phyloP scores from a whole-genome alignment of 2,888 invertebrate species.

The Lingula anatina region DNA sequence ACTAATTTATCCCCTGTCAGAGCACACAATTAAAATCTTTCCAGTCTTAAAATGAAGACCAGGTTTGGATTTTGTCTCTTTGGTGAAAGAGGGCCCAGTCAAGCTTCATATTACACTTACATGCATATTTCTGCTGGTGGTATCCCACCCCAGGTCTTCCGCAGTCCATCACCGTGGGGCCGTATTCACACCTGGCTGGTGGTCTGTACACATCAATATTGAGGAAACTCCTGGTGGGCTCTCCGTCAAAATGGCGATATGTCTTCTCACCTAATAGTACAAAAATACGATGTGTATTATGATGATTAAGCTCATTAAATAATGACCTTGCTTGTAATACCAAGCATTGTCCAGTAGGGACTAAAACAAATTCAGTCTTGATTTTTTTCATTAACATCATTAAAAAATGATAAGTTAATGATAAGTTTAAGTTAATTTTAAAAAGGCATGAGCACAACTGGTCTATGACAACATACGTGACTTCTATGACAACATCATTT shows the following conservation, averaged over 20 bases:
- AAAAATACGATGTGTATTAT: no score
- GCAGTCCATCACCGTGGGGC: slow-evolving; percentile 39
- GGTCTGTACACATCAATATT: slow-evolving; percentile 47
- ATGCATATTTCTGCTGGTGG: slow-evolving; percentile 44
- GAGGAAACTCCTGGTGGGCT: slow-evolving; percentile 40
- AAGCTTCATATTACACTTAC: slow-evolving; percentile 22
- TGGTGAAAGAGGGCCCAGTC: no score
- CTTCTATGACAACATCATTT: neutral
- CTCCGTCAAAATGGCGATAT: slow-evolving; percentile 41
- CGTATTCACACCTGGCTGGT: slow-evolving; percentile 43
- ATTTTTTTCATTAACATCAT: neutral
- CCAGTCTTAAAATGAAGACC: neutral
- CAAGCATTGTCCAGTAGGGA: no score
- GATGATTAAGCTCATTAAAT: no score
- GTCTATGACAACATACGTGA: no score
- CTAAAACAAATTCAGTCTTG: no score
- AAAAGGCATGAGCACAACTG: no score
- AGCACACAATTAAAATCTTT: neutral
- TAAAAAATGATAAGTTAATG: slow-evolving; percentile 2
- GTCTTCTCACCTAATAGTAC: slow-evolving; percentile 41
- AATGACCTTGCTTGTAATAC: no score
- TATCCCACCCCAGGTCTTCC: slow-evolving; percentile 49
- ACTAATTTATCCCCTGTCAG: no score
- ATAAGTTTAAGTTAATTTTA: no score
- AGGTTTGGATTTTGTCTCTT: neutral